Base-by-base conservation (phyloP, 2,797 vertebrate genomes). In the Peromyscus attwateri region DNA sequence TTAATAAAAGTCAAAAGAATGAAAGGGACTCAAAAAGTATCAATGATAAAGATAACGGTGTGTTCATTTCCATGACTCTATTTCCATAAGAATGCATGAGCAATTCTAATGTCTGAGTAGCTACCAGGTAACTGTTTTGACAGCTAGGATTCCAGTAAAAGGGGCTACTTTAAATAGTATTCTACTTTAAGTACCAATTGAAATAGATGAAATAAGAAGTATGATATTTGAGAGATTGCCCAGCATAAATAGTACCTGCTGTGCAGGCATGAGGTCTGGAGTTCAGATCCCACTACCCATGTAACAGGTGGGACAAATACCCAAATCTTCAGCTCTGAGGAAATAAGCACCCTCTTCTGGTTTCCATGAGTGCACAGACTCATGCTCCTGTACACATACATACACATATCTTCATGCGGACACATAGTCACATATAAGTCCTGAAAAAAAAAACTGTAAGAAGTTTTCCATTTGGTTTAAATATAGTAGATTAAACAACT, bases 1-100 rank as follows among this genome's bases (percentile, higher is more conserved):
- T 92, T 79, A 85, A 66, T 37, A 66, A 76, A 77, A 88, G 71
- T 66, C 12, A 90, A 92, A 83, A 43, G 37, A 92, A 91, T 60
- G 11, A 79, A 14, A 89, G 6, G 3, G 6, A 83, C 21, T 40
- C 17, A 37, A 60, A 64, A 75, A 14, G 57, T 27, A 34, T 0
- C 11, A 93, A 49, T 83, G 81, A 88, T 37, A 66, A 81, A 83
- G 76, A 68, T 55, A 79, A 70, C 3, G 0, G 6, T n/a, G 11
- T 75, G 3, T 37, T 16, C 11, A 92, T 16, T 88, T 92, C 16
- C 29, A 46, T 84, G 7, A 9, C 14, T 93, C 6, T 52, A 9
- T 81, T 83, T 92, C 12, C 11, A 73, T 57, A 70, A 75, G 49
- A 87, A 87, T 83, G 16, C 6, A n/a, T 46, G n/a, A 94, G 4